A percentile compares a stretch with the other conserved stretches of the same genome.
Conservation (phyloP, 1,140 invertebrate genomes). For the Myzus persicae region DNA sequence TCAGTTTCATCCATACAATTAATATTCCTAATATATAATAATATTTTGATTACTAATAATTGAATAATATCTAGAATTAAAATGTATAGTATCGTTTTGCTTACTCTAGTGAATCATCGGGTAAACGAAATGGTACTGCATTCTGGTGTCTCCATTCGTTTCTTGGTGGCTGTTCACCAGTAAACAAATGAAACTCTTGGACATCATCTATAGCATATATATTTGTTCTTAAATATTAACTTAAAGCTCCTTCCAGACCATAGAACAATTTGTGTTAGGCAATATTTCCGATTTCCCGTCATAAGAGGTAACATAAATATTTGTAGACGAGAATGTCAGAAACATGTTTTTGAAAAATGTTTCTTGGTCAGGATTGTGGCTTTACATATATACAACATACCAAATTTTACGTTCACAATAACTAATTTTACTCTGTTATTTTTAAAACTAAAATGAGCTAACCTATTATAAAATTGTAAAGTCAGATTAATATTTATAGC, state of each 20-base stretch:
- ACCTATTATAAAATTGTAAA: too few relatives aligned
- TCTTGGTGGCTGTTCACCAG: conserved; percentile 45
- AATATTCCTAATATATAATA: conserved; percentile 8
- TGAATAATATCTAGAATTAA: not conserved
- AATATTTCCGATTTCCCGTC: too few relatives aligned
- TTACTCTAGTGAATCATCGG: conserved; percentile 11
- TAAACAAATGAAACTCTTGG: conserved; percentile 54
- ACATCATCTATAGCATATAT: conserved; percentile 29
- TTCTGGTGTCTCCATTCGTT: conserved; percentile 54
- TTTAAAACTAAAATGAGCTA: too few relatives aligned
- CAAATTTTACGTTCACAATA: not conserved
- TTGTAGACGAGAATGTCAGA: too few relatives aligned
- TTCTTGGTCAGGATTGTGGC: too few relatives aligned
- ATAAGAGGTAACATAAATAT: too few relatives aligned
- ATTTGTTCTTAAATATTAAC: not conserved
- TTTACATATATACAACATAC: not conserved
- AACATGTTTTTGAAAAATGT: too few relatives aligned
- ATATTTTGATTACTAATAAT: not conserved
- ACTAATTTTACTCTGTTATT: not conserved
- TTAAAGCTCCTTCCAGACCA: too few relatives aligned
- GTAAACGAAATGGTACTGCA: conserved; percentile 44
- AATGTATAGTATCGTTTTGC: not conserved
- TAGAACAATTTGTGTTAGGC: too few relatives aligned
- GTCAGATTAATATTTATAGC: too few relatives aligned
- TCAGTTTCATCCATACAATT: not conserved